These are phyloP conservation scores for Vesta saturnalis DNA, from an alignment of 2,888 invertebrate genomes.

Conservation along the genomic window DNA sequence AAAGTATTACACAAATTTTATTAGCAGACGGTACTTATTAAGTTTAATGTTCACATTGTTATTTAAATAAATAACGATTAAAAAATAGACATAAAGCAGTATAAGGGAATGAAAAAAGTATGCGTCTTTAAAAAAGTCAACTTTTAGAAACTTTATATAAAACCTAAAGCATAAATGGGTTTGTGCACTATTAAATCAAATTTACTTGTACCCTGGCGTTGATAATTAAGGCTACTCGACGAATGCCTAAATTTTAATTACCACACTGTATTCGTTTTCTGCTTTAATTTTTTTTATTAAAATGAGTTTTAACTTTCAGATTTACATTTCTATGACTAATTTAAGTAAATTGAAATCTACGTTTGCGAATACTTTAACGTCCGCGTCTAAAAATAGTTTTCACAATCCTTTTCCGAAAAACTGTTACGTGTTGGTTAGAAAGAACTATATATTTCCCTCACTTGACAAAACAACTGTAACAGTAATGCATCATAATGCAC, in stretches of 20 bases:
- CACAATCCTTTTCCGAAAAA: background rate
- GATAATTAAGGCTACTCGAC: slow-evolving; percentile 19
- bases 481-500: slow-evolving; percentile 27
- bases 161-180: slow-evolving; percentile 6
- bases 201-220: slow-evolving; percentile 14
- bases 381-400: background rate
- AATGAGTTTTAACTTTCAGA: background rate
- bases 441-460: slow-evolving; percentile 23
- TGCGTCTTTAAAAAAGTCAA: background rate
- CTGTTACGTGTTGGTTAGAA: background rate
- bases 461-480: slow-evolving; percentile 24
- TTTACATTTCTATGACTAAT: background rate
- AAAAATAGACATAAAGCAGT: background rate
- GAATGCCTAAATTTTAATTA: background rate
- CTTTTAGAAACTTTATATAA: background rate
- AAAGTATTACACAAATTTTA: background rate
- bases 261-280: background rate
- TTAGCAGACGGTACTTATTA: background rate
- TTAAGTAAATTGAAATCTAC: background rate
- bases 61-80: background rate
- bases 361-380: no score
- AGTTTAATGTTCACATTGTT: no score
- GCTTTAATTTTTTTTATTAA: background rate
- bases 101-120: background rate
- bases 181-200: slow-evolving; percentile 15